Percentiles rank a stretch among this genome's conserved stretches.
Evolutionary conservation across 2,113 vertebrate genomes (phyloP).

Genomic region (Puntigrus tetrazona): DNA sequence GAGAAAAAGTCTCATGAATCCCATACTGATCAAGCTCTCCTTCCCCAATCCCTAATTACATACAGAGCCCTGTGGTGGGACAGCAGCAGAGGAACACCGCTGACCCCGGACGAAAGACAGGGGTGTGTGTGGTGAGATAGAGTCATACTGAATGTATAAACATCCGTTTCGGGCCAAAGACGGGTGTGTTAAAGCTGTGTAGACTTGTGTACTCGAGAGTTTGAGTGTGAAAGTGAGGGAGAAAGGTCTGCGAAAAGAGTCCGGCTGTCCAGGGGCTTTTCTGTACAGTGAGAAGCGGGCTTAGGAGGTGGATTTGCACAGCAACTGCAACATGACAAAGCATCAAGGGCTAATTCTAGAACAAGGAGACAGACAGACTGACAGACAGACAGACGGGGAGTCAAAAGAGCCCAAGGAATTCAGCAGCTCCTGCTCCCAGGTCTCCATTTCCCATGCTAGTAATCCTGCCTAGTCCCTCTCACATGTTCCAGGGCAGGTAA

Average conservation of each 20-base stretch:
- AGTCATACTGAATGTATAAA: slow-evolving; percentile 35
- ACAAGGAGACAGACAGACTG: slow-evolving; percentile 31
- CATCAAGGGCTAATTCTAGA: slow-evolving; percentile 43
- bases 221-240: background rate
- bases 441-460: slow-evolving; percentile 67
- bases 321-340: slow-evolving; percentile 37
- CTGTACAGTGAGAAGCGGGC: slow-evolving; percentile 23
- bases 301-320: slow-evolving; percentile 45
- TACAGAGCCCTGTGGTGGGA: slow-evolving; percentile 73
- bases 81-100: slow-evolving; percentile 67
- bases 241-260: slow-evolving; percentile 17
- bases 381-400: slow-evolving; percentile 54
- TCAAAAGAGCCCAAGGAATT: slow-evolving; percentile 72
- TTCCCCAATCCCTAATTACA: slow-evolving; percentile 74
- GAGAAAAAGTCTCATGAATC: slow-evolving; percentile 73
- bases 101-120: slow-evolving; percentile 63
- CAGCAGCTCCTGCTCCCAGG: slow-evolving; percentile 73
- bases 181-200: slow-evolving; percentile 2
- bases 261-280: slow-evolving; percentile 36
- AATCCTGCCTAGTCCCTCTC: slow-evolving; percentile 70
- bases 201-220: background rate
- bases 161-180: background rate
- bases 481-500: slow-evolving; percentile 71
- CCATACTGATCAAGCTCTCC: slow-evolving; percentile 68
- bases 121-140: slow-evolving; percentile 57